phyloP scores from a whole-genome alignment of 35 echinoderm and acorn worm genomes.

The Apostichopus parvimensis region DNA sequence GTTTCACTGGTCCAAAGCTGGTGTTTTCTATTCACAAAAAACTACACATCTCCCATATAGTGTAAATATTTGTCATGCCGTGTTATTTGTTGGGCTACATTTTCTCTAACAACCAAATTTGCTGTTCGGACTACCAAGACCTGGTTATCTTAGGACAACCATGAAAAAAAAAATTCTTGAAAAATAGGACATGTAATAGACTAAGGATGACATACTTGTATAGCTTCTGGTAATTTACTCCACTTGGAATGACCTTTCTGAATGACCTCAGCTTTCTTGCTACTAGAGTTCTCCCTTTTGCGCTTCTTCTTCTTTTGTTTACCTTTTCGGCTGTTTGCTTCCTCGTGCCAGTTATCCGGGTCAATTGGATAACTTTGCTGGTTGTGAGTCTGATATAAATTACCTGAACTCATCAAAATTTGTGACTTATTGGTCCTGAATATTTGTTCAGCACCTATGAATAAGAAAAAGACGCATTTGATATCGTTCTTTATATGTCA shows the following conservation, averaged over 20 bases:
- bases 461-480: background rate
- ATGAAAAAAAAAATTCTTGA: too few relatives aligned
- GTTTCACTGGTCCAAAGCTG: too few relatives aligned
- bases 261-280: background rate
- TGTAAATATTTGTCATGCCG: too few relatives aligned
- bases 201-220: constrained; percentile 55
- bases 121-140: too few relatives aligned
- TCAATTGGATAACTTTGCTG: constrained; percentile 71
- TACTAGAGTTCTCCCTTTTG: background rate
- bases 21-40: too few relatives aligned
- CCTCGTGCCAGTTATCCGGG: constrained; percentile 64
- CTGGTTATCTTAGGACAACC: too few relatives aligned
- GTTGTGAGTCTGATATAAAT: constrained; percentile 63
- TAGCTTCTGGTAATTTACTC: constrained; percentile 67
- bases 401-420: constrained; percentile 75
- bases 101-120: too few relatives aligned
- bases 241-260: constrained; percentile 81
- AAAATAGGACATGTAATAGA: too few relatives aligned
- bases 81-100: too few relatives aligned
- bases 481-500: too few relatives aligned
- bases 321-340: background rate
- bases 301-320: constrained; percentile 60
- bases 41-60: too few relatives aligned
- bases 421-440: constrained; percentile 39
- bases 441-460: constrained; percentile 62